Evolutionary conservation across 2,888 invertebrate species (phyloP), one percentile per base, ranked within the genome.

Genomic region (Chromoteleia sp.): DNA sequence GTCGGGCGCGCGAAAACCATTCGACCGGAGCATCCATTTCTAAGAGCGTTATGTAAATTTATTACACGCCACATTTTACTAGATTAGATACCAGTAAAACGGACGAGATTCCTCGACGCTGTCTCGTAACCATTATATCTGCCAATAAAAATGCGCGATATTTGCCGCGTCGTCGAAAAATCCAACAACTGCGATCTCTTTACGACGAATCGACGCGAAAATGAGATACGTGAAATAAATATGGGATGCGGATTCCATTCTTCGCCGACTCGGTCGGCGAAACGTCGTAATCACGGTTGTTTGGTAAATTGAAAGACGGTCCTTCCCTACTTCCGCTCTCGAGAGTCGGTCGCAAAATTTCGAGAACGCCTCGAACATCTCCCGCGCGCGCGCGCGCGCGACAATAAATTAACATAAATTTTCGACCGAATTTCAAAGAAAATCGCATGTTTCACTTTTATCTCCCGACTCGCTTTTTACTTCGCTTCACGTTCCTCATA

Each of bases 1-100:
- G 8, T 25, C 33, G 12, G 2, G 41, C 41, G 45, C 12, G 41
- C 41, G 45, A 30, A 56, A 68, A 58, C 63, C 71, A 73, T 65
- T 71, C 73, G 59, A 50, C 36, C 21, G 5, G 7, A 71, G 68
- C 61, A 68, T 68, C 56, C 63, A 70, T 48, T 68, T 61, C 61
- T 70, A 61, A 54, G 54, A 68, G 77, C 52, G 77, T 77, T 68
- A 68, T 70, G 77, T 63, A 68, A 78, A 78, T 78, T 78, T 63
- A 78, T 78, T 21, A 36, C 33, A 14, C 48, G 39, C 67, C 43
- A 71, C 65, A 78, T 73, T 78, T 78, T 43, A 52, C 67, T 41
- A 50, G 71, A 71, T 78, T 78, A 71, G 70, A 70, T 70, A 56
- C 63, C 43, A 12, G 59, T 29, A 19, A 39, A 39, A 43, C 61